Evolutionary conservation across 1,140 invertebrate genomes (phyloP), one percentile per base, ranked within the genome.

Genomic region (Orchestia grillus): DNA sequence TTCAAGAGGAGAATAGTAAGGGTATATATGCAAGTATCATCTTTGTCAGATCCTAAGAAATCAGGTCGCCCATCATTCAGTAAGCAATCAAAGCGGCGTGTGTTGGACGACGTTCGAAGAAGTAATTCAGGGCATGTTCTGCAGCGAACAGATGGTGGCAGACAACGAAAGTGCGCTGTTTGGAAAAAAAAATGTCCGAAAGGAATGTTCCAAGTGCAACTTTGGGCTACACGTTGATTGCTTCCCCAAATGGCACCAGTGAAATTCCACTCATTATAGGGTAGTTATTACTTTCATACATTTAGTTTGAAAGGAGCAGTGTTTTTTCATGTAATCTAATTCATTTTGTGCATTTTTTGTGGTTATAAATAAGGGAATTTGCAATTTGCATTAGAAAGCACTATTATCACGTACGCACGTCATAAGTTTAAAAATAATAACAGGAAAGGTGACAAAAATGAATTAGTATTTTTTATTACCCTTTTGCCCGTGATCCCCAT

Each of bases 141-240:
- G 28, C 95, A 96, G 77, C 87, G 96, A 95, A 97, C 97, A 40
- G 88, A 96, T 47, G 96, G 92, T 90, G 96, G 96, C 28, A 97
- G 96, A 95, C 96, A 97, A 92, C 95, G 97, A 87, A 97, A 97
- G 96, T 97, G 97, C 96, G 96, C 96, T 47, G 96, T 97, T 53
- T 97, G 96, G 88, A 96, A 97, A 96, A 96, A 41, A 47, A 97
- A n/a, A 97, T 96, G 96, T 95, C 43, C 96, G 97, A 92, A 96
- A 97, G 90, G 96, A 97, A 94, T 97, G 97, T 95, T n/a, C 41
- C 47, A 96, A 96, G 53, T 96, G 95, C 87, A 57, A 96, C 87
- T 88, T 96, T 57, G 97, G 97, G 88, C 88, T 90, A 90, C 88
- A 41, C n/a, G 88, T 90, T 90, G 88, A 90, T 28, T 90, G 88